Evolutionary conservation across 2,797 vertebrate genomes (phyloP), one percentile per base, ranked within the genome.

Genomic region (Phoebastria nigripes): DNA sequence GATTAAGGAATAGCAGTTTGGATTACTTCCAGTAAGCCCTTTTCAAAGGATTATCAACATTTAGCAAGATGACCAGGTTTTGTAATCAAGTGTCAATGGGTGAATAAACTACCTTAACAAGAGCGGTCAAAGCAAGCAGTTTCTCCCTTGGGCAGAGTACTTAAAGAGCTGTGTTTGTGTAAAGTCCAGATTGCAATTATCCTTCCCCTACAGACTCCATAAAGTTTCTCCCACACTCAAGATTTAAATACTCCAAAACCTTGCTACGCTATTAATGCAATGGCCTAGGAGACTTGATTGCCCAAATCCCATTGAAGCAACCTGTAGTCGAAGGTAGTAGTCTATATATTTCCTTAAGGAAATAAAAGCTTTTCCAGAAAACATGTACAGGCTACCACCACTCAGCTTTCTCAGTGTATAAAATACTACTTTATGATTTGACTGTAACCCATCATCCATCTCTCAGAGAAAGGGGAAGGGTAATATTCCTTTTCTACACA

Each of bases 11-110:
- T 19, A 94, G 82, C 88, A 84, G 88, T 86, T 93, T 87, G 96
- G 93, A 96, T 96, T 96, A 96, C 59, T 84, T 39, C 82, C 91
- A 90, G 88, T 94, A 96, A 96, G 70, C 95, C 94, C 82, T 96
- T 96, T 96, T 52, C 81, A 82, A 84, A 77, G 93, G 95, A 95
- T 96, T 96, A 96, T 12, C 86, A 87, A 96, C 96, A 87, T 95
- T 89, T 89, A 93, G 94, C 70, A 84, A 93, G 95, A 96, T 84
- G 90, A 92, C 66, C 82, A 85, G 81, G 59, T 62, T 63, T 93
- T 77, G 44, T 94, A 91, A 87, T 90, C 82, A 93, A 96, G 90
- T 63, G 66, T 76, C 93, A 70, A 56, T 0, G 0, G 91, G 71
- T 44, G 88, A 95, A 94, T 55, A 93, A 95, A 91, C 93, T 86